Evolutionary conservation across 1,140 invertebrate species (phyloP).

Genomic region (Helicoverpa zea): DNA sequence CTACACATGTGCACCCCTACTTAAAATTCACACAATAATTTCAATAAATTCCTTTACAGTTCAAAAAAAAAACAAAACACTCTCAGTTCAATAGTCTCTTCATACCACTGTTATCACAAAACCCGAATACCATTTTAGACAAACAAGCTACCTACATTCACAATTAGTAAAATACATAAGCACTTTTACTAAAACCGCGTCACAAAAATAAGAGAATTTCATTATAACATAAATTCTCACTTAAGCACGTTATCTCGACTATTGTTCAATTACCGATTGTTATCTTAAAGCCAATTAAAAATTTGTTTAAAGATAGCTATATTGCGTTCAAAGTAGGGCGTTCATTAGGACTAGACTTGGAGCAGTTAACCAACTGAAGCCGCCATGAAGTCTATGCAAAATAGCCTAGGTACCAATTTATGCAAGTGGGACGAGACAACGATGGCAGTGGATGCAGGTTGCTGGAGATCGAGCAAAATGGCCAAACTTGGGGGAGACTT

Average conservation of each 20-base stretch:
- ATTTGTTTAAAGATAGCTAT: constrained; percentile 63
- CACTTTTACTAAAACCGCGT: constrained; percentile 32
- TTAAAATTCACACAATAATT: too few species aligned
- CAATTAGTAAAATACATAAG: constrained; percentile 3
- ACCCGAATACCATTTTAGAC: constrained; percentile 19
- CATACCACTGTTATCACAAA: constrained; percentile 8
- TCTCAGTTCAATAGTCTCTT: neutral
- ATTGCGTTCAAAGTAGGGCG: constrained; percentile 17
- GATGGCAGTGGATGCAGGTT: too few species aligned
- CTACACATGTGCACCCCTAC: too few species aligned
- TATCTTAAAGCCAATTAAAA: constrained; percentile 74
- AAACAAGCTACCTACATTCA: neutral
- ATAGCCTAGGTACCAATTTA: too few species aligned
- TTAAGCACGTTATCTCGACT: constrained; percentile 71
- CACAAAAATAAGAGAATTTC: constrained; percentile 58
- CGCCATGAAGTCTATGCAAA: too few species aligned
- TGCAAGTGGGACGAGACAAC: too few species aligned
- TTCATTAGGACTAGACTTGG: constrained; percentile 1
- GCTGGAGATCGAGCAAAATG: too few species aligned
- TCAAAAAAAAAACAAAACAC: neutral
- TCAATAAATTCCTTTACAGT: too few species aligned
- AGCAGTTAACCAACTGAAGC: too few species aligned
- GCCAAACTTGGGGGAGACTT: too few species aligned
- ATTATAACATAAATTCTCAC: constrained; percentile 82
- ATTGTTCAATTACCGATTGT: constrained; percentile 72